Percentiles rank a stretch among this genome's conserved stretches.
Conservation (phyloP, 1,140 invertebrate genomes). For the Euwallacea similis region DNA sequence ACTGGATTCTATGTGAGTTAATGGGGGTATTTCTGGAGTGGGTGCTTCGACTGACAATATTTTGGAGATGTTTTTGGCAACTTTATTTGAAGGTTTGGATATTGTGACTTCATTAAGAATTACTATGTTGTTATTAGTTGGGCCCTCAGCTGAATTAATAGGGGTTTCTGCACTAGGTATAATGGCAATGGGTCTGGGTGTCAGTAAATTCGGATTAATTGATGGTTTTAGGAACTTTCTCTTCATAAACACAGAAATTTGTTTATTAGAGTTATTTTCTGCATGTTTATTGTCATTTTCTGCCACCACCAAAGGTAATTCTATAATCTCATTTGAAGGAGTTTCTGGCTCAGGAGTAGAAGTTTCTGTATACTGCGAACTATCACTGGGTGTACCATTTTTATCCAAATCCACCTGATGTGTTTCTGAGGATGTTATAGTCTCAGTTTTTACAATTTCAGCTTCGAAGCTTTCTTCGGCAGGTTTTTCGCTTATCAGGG, state of each 20-base stretch:
- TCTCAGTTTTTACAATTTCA: too few species aligned
- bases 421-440: too few species aligned
- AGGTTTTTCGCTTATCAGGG: too few species aligned
- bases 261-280: too few species aligned
- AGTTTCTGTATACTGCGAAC: too few species aligned
- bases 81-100: not conserved
- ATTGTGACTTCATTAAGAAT: not conserved
- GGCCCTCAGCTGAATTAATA: not conserved
- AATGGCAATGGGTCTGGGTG: slow-evolving; percentile 1
- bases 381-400: too few species aligned
- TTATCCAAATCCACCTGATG: too few species aligned
- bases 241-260: not conserved
- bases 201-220: slow-evolving; percentile 21
- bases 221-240: slow-evolving; percentile 24
- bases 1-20: not conserved
- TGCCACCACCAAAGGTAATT: too few species aligned
- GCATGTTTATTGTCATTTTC: too few species aligned
- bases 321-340: too few species aligned
- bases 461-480: too few species aligned
- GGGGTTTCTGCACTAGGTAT: not conserved
- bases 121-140: not conserved
- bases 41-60: not conserved
- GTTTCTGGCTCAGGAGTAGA: too few species aligned
- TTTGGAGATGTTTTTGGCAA: not conserved
- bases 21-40: not conserved